Conservation (phyloP, 1,140 invertebrate species). For the Brachionus plicatilis region DNA sequence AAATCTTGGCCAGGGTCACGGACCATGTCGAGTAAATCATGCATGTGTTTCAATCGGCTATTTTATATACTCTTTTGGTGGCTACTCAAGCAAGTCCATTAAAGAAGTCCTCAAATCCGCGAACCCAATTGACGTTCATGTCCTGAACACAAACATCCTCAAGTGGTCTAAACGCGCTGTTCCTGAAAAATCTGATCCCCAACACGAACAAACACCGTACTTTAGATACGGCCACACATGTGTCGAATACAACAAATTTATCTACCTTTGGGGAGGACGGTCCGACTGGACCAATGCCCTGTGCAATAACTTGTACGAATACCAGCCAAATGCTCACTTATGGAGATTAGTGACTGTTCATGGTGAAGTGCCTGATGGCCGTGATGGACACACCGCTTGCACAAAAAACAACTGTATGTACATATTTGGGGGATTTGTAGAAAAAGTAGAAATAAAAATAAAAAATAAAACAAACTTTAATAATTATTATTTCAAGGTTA, state of each 20-base stretch:
- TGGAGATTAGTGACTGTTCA: conserved; percentile 66
- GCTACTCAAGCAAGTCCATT: conserved; percentile 65
- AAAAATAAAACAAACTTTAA: background rate
- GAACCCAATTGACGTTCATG: conserved; percentile 76
- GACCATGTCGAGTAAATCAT: conserved; percentile 75
- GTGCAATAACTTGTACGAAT: conserved; percentile 72
- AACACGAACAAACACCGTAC: conserved; percentile 48
- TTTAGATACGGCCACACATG: conserved; percentile 78
- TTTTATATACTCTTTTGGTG: conserved; percentile 81
- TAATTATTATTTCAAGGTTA: conserved; percentile 5
- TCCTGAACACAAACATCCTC: conserved; percentile 65
- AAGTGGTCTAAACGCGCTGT: conserved; percentile 39
- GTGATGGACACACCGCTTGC: conserved; percentile 84
- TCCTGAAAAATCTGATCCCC: background rate
- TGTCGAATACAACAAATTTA: conserved; percentile 68
- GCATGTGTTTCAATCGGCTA: conserved; percentile 75
- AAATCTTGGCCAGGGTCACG: conserved; percentile 47
- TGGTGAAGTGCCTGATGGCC: conserved; percentile 67
- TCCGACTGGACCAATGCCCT: conserved; percentile 68
- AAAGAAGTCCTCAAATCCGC: conserved; percentile 67
- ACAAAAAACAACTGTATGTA: conserved; percentile 75
- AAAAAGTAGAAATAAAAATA: background rate
- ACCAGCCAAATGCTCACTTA: conserved; percentile 64
- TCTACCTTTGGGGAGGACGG: conserved; percentile 82
- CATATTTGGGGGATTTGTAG: conserved; percentile 73